Base-by-base conservation (phyloP, 2,797 vertebrate genomes). In the Phalloptychus januarius region DNA sequence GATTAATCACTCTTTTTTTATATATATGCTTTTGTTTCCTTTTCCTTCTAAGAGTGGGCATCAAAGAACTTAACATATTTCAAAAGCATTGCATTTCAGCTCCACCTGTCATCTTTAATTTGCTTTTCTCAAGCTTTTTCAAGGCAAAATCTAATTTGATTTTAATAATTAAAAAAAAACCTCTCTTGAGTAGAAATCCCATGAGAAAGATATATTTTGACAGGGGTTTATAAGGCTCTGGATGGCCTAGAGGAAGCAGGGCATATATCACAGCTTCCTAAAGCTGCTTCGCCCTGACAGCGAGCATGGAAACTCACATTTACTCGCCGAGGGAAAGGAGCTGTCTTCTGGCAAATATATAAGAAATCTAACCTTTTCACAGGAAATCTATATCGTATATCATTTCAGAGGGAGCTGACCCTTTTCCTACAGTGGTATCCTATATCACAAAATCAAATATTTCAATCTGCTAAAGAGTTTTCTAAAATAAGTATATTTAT, bases 81-180 rank as follows among this genome's bases (percentile, higher is more conserved):
- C 89, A 93, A 92, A 94, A 91, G 93, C 93, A 93, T 95, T 95
- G 91, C 87, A 93, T 93, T 92, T 90, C 93, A 91, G 92, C 90
- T 91, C 89, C 89, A 93, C 90, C 92, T 95, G 94, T 90, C 90
- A 91, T 94, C 93, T 95, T 94, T 95, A 93, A 95, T 95, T 95
- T 94, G 92, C 88, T 93, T 94, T 93, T 92, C 87, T 92, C 89
- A 85, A 92, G 91, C 94, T 95, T 95, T 95, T 92, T 91, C 93
- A 95, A 92, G 93, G 94, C 93, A 93, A 94, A 92, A 93, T 95
- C 94, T 95, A 93, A 95, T 96, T 95, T 92, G 92, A 95, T 96
- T 95, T 96, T 93, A 95, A 96, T 95, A 94, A 95, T 95, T 95
- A 85, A 94, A 89, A 92, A 89, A 87, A 89, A 23, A 20, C 7